Conservation (phyloP, 2,113 vertebrate genomes). For the Syngnathus scovelli region DNA sequence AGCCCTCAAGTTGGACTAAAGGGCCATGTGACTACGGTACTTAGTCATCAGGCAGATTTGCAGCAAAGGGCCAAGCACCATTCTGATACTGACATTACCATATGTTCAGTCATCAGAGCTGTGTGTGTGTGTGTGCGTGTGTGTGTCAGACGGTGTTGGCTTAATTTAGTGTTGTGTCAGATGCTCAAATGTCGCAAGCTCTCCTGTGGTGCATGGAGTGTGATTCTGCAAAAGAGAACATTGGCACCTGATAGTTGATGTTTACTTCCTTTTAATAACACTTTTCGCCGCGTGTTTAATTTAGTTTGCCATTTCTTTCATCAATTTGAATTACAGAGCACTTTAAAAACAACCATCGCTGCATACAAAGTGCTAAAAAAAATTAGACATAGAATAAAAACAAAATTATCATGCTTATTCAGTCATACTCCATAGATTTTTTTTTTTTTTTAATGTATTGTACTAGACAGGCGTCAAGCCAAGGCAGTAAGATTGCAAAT, state of each 20-base stretch:
- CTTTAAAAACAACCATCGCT: no score
- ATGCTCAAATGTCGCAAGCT: conserved; percentile 41
- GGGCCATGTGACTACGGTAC: background rate
- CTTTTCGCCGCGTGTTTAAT: background rate
- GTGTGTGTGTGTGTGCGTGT: background rate
- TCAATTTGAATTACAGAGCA: no score
- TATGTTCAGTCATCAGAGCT: conserved; percentile 25
- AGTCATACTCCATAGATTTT: no score
- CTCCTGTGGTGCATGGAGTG: background rate
- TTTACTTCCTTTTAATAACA: background rate
- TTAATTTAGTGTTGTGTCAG: conserved; percentile 52
- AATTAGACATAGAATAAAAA: no score
- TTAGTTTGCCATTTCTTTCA: no score
- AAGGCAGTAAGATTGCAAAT: background rate
- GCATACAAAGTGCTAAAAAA: no score
- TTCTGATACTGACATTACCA: conserved; percentile 16
- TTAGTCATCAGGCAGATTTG: conserved; percentile 18
- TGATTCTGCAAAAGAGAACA: conserved; percentile 7
- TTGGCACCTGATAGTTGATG: background rate
- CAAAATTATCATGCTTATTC: no score
- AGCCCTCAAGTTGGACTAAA: background rate
- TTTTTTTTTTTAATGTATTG: background rate
- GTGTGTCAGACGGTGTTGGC: conserved; percentile 17
- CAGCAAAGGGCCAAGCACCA: conserved; percentile 17
- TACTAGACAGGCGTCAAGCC: background rate